Evolutionary conservation across 2,113 vertebrate species (phyloP).

Genomic region (Cyprinodon tularosa): DNA sequence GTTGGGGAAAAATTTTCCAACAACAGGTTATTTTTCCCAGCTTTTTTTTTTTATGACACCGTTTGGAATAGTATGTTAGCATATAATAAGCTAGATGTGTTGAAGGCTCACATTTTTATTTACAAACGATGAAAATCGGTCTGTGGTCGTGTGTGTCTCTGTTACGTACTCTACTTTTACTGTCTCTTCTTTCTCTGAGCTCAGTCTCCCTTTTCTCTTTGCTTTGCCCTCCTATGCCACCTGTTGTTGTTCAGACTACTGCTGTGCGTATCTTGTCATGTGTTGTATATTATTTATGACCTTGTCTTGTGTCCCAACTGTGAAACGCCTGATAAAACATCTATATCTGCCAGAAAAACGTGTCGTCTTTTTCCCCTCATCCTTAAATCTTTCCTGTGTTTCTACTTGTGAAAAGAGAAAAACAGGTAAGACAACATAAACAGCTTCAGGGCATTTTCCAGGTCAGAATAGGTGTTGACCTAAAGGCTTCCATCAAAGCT

Average conservation of each 20-base stretch:
- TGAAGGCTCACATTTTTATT: constrained; percentile 45
- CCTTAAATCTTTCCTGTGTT: constrained; percentile 8
- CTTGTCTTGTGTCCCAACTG: constrained; percentile 85
- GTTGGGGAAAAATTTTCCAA: constrained; percentile 16
- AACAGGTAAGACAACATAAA: not conserved
- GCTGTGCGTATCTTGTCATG: constrained; percentile 81
- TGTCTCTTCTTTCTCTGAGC: constrained; percentile 39
- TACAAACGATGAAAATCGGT: constrained; percentile 50
- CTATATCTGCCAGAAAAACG: constrained; percentile 82
- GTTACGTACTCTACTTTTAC: constrained; percentile 51
- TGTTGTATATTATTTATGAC: constrained; percentile 85
- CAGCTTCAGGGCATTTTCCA: not conserved
- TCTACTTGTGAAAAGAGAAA: constrained; percentile 3
- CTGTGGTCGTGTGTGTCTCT: constrained; percentile 68
- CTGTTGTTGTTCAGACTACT: constrained; percentile 75
- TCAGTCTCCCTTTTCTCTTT: constrained; percentile 66
- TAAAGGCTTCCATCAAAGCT: not conserved
- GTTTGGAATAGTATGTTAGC: constrained; percentile 38
- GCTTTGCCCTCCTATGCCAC: constrained; percentile 73
- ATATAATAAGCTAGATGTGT: constrained; percentile 51
- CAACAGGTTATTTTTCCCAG: constrained; percentile 45
- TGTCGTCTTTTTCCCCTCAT: constrained; percentile 46
- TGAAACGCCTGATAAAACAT: constrained; percentile 84
- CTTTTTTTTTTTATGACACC: constrained; percentile 44
- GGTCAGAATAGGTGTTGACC: not conserved